Evolutionary conservation across 2,113 vertebrate species (phyloP), one percentile per base, ranked within the genome.

Genomic region (Lepidothrix coronata): DNA sequence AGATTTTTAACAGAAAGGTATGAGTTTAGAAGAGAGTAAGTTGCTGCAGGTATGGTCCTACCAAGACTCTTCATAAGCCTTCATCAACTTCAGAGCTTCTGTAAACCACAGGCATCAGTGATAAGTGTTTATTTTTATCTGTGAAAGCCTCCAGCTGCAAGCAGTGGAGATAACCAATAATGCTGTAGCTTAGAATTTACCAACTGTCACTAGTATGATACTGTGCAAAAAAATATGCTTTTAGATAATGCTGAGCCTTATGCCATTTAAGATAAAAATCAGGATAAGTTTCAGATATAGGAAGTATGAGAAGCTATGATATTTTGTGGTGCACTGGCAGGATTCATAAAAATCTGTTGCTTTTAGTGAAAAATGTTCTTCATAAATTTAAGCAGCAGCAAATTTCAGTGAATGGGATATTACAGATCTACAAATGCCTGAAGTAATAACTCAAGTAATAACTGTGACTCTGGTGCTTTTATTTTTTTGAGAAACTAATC

Each of bases 371-470:
- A 83, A 85, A 80, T 79, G 15, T 14, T 93, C 43, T 16, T 85
- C 93, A 23, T 65, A 14, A 95, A 79, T 55, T 58, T 63, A 70
- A 67, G 52, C 77, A 91, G 8, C 70, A 73, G 31, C 17, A 22
- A 23, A 31, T 93, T 91, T 89, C 78, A 89, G 52, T 94, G 87
- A 93, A n/a, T 85, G 61, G 52, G 51, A 25, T 74, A 74, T 71
- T 93, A 61, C 48, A 89, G 74, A 66, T 78, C 18, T 62, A 70
- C 37, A 66, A 94, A 92, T 85, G 68, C 46, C 22, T 83, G 76
- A 89, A 93, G 57, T 89, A 95, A 65, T 85, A 94, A 82, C 83
- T 93, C 30, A 85, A 89, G 70, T 88, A 96, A 67, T 91, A 96
- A 59, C 71, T 91, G 27, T 82, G 72, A 82, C 51, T 58, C 68